Base-by-base conservation (phyloP, 2,888 invertebrate genomes). In the Agriotes lineatus region DNA sequence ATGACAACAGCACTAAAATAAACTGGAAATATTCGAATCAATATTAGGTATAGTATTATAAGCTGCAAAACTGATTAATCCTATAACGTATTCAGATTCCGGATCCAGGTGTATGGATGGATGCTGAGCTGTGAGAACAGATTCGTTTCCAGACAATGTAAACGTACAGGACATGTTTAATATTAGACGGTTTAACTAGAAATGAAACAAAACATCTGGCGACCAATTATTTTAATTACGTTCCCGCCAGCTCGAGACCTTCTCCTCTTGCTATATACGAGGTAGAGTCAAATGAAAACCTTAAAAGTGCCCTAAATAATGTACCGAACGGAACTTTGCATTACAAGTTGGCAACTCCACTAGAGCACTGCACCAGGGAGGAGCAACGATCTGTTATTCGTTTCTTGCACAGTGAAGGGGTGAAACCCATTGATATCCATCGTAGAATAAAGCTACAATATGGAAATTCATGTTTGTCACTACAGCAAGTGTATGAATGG, bases 81-180 rank as follows among this genome's bases (percentile, higher is more conserved):
- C 48, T n/a, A 48, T 25, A 10, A 25, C 48, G 10, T 48, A 48
- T 12, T 20, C 20, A n/a, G 2, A 1, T 19, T 9, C 25, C 1
- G 22, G 0, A 22, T 48, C 18, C n/a, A 56, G 16, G 2, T 37
- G 19, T 6, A 56, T 56, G n/a, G 56, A n/a, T 3, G 48, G 48
- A 25, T 20, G 10, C 7, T 25, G 12, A 22, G 22, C 12, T 1
- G 9, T 71, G 14, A 80, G 68, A 20, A 72, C 63, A 33, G 73
- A 76, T 2, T 70, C 67, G 7, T 63, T 72, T 44, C 78, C 78
- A 37, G 65, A 76, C 37, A 80, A 45, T 9, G 77, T 79, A 22
- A 79, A 52, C 12, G 79, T 80, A 12, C 75, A 65, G 16, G 79
- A 77, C 74, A 74, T 75, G 30, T 45, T 65, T 52, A 56, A 62